A percentile compares a stretch with the other conserved stretches of the same genome.
phyloP scores from a whole-genome alignment of 2,797 vertebrate species.

The Rhinella marina region DNA sequence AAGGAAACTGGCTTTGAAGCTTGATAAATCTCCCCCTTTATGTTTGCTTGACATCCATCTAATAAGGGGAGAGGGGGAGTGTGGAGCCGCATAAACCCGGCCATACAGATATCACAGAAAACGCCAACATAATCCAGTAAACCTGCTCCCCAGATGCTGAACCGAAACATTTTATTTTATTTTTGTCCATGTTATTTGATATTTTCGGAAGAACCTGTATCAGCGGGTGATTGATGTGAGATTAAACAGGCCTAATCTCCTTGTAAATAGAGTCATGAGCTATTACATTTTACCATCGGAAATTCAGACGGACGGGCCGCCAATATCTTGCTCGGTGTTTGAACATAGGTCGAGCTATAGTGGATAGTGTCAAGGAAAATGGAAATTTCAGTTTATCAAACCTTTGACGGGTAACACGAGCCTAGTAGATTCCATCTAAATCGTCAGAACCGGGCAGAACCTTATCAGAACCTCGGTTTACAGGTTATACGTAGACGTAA shows the following conservation, averaged over 20 bases:
- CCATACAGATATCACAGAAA: background rate
- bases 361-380: conserved; percentile 37
- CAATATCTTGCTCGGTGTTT: conserved; percentile 8
- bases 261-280: conserved; percentile 39
- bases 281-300: conserved; percentile 5
- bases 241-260: conserved; percentile 30
- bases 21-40: background rate
- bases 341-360: conserved; percentile 1
- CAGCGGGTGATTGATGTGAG: conserved; percentile 29
- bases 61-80: background rate
- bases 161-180: conserved; percentile 10
- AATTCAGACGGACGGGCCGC: background rate
- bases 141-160: conserved; percentile 1
- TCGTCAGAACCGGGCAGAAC: background rate
- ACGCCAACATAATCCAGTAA: background rate
- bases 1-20: background rate
- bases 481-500: background rate
- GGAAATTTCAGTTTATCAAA: conserved; percentile 17
- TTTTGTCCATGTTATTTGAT: conserved; percentile 3
- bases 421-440: conserved; percentile 5
- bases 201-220: background rate
- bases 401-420: background rate
- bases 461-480: background rate
- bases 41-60: background rate
- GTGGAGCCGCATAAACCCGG: background rate